Percentiles rank a stretch among this genome's conserved stretches.
These are phyloP conservation scores for Ibidorhyncha struthersii DNA, from an alignment of 2,113 vertebrate species.

Conservation along the genomic window DNA sequence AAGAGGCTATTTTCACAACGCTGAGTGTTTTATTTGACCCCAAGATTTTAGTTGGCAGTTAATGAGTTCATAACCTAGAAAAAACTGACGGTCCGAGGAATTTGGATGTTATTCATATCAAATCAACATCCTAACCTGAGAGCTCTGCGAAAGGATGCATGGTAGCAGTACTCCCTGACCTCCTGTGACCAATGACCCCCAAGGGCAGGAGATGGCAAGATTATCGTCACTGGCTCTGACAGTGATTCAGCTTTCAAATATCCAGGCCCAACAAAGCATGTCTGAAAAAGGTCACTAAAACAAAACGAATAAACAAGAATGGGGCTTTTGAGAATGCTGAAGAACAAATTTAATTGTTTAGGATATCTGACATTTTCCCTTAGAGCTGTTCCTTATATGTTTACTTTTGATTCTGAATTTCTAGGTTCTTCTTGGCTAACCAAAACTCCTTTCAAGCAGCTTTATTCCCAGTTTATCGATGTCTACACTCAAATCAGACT, in stretches of 20 bases:
- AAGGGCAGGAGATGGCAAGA: neutral
- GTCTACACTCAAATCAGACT: neutral
- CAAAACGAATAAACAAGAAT: neutral
- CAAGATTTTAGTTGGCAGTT: neutral
- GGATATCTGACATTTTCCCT: slow-evolving; percentile 9
- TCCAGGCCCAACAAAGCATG: neutral
- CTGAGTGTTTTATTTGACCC: neutral
- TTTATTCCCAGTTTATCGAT: neutral
- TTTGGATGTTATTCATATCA: neutral
- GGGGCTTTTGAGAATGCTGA: neutral
- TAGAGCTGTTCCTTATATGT: neutral
- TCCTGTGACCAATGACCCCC: neutral
- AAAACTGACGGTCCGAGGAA: neutral
- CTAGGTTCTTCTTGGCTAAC: neutral
- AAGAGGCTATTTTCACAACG: neutral
- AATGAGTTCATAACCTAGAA: neutral
- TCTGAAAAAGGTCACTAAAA: slow-evolving; percentile 22
- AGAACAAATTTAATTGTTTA: neutral
- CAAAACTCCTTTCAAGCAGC: neutral
- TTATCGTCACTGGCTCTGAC: neutral
- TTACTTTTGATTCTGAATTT: neutral
- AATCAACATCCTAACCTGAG: neutral
- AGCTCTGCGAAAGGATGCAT: neutral
- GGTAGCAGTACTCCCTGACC: neutral
- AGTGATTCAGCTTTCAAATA: neutral